Percentiles rank a stretch among this genome's conserved stretches.
Evolutionary conservation across 2,797 vertebrate species (phyloP).

Genomic region (Hemibagrus guttatus): DNA sequence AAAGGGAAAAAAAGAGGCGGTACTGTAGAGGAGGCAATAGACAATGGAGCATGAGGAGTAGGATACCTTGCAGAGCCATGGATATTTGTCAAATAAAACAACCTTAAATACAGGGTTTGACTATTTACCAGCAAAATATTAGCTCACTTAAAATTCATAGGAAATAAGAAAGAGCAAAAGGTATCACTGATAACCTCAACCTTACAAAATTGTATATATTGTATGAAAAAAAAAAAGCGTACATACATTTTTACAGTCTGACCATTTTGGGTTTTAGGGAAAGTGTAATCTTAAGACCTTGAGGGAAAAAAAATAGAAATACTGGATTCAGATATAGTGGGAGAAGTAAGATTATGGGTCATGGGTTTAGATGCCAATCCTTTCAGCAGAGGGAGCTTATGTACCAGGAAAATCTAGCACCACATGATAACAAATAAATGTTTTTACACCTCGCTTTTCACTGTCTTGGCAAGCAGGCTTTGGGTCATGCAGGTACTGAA

Average conservation of each 20-base stretch:
- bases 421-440: constrained; percentile 45
- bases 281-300: not conserved
- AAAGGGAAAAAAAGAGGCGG: not conserved
- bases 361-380: constrained; percentile 36
- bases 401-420: constrained; percentile 41
- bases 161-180: not conserved
- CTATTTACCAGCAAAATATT: not conserved
- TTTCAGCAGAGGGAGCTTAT: constrained; percentile 49
- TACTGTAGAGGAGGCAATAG: not conserved
- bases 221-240: not conserved
- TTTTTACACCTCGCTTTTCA: constrained; percentile 45
- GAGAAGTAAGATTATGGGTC: constrained; percentile 29
- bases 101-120: not conserved
- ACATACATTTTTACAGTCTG: not conserved
- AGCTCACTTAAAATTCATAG: not conserved
- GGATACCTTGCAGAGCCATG: not conserved
- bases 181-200: not conserved
- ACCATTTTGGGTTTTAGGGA: not conserved
- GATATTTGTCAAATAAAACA: constrained; percentile 19
- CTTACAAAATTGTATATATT: not conserved
- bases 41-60: no score
- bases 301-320: constrained; percentile 8
- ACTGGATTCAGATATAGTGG: constrained; percentile 14
- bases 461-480: constrained; percentile 30
- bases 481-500: constrained; percentile 41